Evolutionary conservation across 1,140 invertebrate species (phyloP).

Genomic region (Panagrolaimus sp.): DNA sequence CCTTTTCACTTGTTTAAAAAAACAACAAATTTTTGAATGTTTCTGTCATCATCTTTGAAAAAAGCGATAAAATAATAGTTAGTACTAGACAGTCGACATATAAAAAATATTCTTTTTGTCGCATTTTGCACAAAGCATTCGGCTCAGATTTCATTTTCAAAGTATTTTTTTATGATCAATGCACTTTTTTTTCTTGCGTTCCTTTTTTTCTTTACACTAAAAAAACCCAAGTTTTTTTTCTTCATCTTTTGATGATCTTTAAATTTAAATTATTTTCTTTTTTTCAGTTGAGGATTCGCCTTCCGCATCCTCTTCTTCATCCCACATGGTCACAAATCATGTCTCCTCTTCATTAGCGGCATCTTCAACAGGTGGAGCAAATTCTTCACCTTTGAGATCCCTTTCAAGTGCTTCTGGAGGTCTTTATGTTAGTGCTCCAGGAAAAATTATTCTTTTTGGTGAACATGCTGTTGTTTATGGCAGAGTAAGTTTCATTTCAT

Average conservation of each 20-base stretch:
- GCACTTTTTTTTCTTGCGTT: too few relatives aligned
- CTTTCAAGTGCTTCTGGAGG: constrained; percentile 59
- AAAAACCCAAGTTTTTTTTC: constrained; percentile 2
- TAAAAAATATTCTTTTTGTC: too few relatives aligned
- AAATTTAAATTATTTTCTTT: constrained; percentile 1
- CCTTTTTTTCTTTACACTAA: too few relatives aligned
- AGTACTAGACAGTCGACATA: too few relatives aligned
- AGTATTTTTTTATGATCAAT: too few relatives aligned
- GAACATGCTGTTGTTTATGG: constrained; percentile 93
- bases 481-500: constrained; percentile 65
- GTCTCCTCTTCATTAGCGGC: constrained; percentile 20
- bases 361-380: constrained; percentile 15
- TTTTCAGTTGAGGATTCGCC: constrained; percentile 33
- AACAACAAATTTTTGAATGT: too few relatives aligned
- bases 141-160: too few relatives aligned
- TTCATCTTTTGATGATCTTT: not conserved
- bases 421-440: constrained; percentile 71
- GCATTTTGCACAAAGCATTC: too few relatives aligned
- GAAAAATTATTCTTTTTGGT: constrained; percentile 87
- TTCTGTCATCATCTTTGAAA: too few relatives aligned
- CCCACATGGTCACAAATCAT: constrained; percentile 34
- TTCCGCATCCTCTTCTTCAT: constrained; percentile 33
- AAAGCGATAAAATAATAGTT: too few relatives aligned
- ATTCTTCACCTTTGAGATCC: constrained; percentile 56
- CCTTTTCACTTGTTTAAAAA: too few relatives aligned